Percentiles rank a stretch among this genome's conserved stretches.
Evolutionary conservation across 2,888 invertebrate species (phyloP).

Genomic region (Tachina fera): DNA sequence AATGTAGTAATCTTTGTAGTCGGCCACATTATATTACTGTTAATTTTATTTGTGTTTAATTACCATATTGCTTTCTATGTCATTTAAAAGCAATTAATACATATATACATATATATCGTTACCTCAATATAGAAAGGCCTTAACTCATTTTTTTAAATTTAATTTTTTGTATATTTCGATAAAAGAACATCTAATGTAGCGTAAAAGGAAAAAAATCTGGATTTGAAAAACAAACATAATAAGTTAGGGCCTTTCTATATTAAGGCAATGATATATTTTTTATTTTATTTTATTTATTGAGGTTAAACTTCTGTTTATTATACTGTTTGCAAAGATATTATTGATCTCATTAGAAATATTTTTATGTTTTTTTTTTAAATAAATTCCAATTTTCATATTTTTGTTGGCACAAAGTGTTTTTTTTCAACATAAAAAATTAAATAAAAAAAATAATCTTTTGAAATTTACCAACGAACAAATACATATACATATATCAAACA

Average conservation of each 20-base stretch:
- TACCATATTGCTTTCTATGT: background rate
- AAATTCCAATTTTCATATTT: slow-evolving; percentile 28
- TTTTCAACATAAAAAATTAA: slow-evolving; percentile 19
- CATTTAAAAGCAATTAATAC: slow-evolving; percentile 27
- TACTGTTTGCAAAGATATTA: slow-evolving; percentile 34
- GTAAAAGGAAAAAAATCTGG: too few species aligned
- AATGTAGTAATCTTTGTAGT: background rate
- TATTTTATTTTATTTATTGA: slow-evolving; percentile 11
- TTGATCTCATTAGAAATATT: slow-evolving; percentile 73
- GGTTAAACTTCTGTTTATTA: slow-evolving; percentile 67
- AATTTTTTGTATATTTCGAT: too few species aligned
- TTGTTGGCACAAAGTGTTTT: background rate
- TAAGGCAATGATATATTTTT: background rate
- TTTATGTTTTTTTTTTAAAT: slow-evolving; percentile 23
- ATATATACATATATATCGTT: too few species aligned
- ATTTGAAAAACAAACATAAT: too few species aligned
- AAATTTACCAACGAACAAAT: slow-evolving; percentile 31
- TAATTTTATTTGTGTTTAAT: background rate
- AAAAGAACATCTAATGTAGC: too few species aligned
- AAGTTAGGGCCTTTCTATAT: too few species aligned
- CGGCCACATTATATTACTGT: background rate
- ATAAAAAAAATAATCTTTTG: slow-evolving; percentile 13
- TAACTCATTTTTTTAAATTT: too few species aligned
- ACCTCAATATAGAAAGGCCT: too few species aligned
- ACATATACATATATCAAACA: slow-evolving; percentile 56